phyloP scores from a whole-genome alignment of 2,797 vertebrate genomes.

The Epinephelus coioides region DNA sequence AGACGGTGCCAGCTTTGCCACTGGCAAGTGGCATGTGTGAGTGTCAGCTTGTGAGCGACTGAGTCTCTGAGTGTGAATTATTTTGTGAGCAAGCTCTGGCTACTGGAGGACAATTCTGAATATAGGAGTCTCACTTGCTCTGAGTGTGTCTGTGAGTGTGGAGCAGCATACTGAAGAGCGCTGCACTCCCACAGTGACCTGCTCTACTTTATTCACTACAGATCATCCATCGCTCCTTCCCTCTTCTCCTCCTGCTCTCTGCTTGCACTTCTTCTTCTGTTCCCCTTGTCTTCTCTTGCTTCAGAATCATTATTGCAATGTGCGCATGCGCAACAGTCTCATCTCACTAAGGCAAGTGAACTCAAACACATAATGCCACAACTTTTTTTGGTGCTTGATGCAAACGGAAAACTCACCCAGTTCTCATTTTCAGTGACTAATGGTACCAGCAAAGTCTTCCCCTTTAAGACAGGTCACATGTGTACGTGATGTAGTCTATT shows the following conservation, averaged over 20 bases:
- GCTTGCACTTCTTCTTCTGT: not conserved
- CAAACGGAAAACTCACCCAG: too few relatives aligned
- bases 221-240: conserved; percentile 6
- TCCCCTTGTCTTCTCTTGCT: not conserved
- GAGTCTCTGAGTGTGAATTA: not conserved
- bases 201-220: conserved; percentile 40
- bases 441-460: too few relatives aligned
- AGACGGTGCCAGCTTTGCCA: conserved; percentile 19
- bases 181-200: conserved; percentile 45
- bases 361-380: too few relatives aligned
- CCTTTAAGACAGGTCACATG: too few relatives aligned
- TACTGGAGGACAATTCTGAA: not conserved
- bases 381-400: too few relatives aligned
- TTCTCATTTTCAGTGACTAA: too few relatives aligned
- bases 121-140: conserved; percentile 1
- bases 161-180: conserved; percentile 65
- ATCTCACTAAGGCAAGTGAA: too few relatives aligned
- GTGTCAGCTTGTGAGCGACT: not conserved
- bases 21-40: conserved; percentile 4
- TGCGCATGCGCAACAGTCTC: too few relatives aligned
- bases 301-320: too few relatives aligned
- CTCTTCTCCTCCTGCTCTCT: not conserved
- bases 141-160: conserved; percentile 18
- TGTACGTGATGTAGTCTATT: too few relatives aligned
- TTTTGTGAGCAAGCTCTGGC: not conserved